Evolutionary conservation across 2,797 vertebrate species (phyloP).

Genomic region (Xenops minutus): DNA sequence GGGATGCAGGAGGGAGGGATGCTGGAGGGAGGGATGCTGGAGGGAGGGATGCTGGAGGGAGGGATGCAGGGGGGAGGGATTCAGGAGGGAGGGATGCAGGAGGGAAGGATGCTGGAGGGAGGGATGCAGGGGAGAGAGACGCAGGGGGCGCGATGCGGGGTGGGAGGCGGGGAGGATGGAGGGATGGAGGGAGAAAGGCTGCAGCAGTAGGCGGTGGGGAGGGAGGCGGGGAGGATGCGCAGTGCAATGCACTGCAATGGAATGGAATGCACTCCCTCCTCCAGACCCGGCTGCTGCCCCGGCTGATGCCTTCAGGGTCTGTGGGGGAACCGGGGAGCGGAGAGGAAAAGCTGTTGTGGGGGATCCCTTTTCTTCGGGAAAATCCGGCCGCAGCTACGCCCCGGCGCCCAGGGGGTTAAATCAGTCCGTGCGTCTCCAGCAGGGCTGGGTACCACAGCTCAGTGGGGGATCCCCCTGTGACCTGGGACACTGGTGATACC

Average conservation of each 20-base stretch:
- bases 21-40: neutral
- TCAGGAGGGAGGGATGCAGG: neutral
- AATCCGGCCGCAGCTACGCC: neutral
- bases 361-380: neutral
- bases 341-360: neutral
- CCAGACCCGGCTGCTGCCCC: neutral
- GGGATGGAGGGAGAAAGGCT: neutral
- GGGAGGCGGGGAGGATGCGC: constrained; percentile 58
- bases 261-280: neutral
- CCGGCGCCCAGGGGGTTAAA: neutral
- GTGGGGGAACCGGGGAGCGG: rapidly evolving
- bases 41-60: neutral
- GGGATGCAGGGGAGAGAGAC: neutral
- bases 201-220: constrained; percentile 9
- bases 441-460: neutral
- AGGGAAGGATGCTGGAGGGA: neutral
- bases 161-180: neutral
- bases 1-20: neutral
- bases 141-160: neutral
- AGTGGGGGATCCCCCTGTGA: neutral
- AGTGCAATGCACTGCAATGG: neutral
- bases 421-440: rapidly evolving
- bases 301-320: neutral
- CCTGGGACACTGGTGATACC: neutral
- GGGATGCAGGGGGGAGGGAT: neutral